Conservation (phyloP, 2,797 vertebrate species). For the Onychomys leucogaster region DNA sequence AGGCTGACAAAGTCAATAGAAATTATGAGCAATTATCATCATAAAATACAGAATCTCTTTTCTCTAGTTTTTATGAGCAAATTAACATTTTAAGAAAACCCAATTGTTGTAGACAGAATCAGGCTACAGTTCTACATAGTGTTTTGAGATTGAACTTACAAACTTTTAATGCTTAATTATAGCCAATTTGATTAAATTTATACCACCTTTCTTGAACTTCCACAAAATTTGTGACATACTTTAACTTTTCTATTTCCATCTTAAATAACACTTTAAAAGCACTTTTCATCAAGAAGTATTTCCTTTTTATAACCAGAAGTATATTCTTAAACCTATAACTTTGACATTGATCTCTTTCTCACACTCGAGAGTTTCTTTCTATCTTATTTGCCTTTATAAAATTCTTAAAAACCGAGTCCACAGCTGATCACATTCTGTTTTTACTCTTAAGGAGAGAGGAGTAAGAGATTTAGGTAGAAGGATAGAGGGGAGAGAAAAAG, state of each 20-base stretch:
- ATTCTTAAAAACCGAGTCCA: background rate
- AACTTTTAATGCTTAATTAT: background rate
- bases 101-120: background rate
- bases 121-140: background rate
- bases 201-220: background rate
- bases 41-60: background rate
- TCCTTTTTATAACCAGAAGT: background rate
- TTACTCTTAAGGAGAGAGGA: too few relatives aligned
- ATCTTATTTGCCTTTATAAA: background rate
- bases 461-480: too few relatives aligned
- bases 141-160: background rate
- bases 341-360: background rate
- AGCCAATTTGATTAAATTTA: background rate
- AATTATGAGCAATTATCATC: background rate
- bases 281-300: background rate
- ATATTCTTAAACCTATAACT: background rate
- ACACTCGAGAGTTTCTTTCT: background rate
- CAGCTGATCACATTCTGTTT: background rate
- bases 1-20: background rate
- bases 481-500: too few relatives aligned
- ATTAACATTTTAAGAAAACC: background rate
- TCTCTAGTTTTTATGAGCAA: background rate
- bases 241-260: background rate
- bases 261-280: background rate
- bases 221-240: background rate